Percentiles rank a stretch among this genome's conserved stretches.
phyloP scores from a whole-genome alignment of 2,797 vertebrate species.

The Lepilemur ruficaudatus region DNA sequence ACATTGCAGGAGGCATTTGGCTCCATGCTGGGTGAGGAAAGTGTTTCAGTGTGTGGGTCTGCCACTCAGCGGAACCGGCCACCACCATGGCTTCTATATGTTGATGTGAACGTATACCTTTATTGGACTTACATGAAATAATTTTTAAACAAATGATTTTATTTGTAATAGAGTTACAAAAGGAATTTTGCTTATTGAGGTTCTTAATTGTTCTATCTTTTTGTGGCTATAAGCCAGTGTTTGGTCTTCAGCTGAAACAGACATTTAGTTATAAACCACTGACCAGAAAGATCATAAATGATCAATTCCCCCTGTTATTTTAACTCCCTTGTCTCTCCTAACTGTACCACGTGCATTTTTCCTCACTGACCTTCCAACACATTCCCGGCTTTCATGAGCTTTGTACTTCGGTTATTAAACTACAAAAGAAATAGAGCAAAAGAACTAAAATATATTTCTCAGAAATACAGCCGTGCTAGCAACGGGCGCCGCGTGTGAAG shows the following conservation, averaged over 20 bases:
- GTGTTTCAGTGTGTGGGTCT: neutral
- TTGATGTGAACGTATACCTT: neutral
- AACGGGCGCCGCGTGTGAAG: neutral
- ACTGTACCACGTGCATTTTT: neutral
- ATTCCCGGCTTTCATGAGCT: slow-evolving; percentile 67
- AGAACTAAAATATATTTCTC: slow-evolving; percentile 63
- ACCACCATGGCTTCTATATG: neutral
- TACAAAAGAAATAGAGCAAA: slow-evolving; percentile 65
- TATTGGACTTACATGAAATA: neutral
- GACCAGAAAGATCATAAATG: neutral
- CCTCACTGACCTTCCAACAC: slow-evolving; percentile 58
- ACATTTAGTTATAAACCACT: neutral
- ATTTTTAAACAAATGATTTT: slow-evolving; percentile 5
- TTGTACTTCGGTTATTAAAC: slow-evolving; percentile 72
- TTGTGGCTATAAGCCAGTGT: neutral
- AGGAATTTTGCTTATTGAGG: neutral
- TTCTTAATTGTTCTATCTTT: neutral
- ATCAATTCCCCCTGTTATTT: slow-evolving; percentile 49
- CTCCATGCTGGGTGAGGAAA: neutral
- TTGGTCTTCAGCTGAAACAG: neutral
- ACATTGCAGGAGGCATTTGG: neutral
- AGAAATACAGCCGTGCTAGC: slow-evolving; percentile 62
- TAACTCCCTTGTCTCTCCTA: slow-evolving; percentile 56
- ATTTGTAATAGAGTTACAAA: neutral
- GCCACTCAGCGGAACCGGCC: neutral